These are phyloP conservation scores for Lanistes nyassanus DNA, from an alignment of 1,140 invertebrate species.

Conservation along the genomic window DNA sequence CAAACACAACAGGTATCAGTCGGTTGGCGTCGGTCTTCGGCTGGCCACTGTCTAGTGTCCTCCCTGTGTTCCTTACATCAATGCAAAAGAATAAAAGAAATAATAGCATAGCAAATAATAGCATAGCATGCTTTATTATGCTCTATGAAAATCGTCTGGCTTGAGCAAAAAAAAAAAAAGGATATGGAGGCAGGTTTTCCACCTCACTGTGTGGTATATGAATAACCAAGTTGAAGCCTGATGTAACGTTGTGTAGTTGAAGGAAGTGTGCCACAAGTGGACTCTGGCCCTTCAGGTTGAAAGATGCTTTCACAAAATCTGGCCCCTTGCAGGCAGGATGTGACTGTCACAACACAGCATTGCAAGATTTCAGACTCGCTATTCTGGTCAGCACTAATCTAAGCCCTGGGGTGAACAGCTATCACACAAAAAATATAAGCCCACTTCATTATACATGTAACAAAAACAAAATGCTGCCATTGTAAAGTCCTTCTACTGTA, in stretches of 20 bases:
- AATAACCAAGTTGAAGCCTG: slow-evolving; percentile 39
- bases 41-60: too few species aligned
- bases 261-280: slow-evolving; percentile 59
- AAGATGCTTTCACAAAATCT: slow-evolving; percentile 47
- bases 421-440: not conserved
- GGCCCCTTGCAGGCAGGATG: slow-evolving; percentile 57
- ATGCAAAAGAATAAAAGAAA: not conserved
- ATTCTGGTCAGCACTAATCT: not conserved
- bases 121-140: not conserved
- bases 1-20: too few species aligned
- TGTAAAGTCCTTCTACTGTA: not conserved
- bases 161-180: slow-evolving; percentile 38
- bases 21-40: too few species aligned
- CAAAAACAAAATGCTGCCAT: not conserved
- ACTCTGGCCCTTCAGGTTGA: slow-evolving; percentile 52
- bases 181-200: slow-evolving; percentile 60
- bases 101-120: not conserved
- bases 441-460: not conserved
- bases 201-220: slow-evolving; percentile 52
- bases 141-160: not conserved
- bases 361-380: not conserved
- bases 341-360: slow-evolving; percentile 39
- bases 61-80: not conserved
- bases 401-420: not conserved
- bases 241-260: slow-evolving; percentile 43